Percentiles rank a stretch among this genome's conserved stretches.
Evolutionary conservation across 2,113 vertebrate genomes (phyloP).

Genomic region (Oryzias javanicus): DNA sequence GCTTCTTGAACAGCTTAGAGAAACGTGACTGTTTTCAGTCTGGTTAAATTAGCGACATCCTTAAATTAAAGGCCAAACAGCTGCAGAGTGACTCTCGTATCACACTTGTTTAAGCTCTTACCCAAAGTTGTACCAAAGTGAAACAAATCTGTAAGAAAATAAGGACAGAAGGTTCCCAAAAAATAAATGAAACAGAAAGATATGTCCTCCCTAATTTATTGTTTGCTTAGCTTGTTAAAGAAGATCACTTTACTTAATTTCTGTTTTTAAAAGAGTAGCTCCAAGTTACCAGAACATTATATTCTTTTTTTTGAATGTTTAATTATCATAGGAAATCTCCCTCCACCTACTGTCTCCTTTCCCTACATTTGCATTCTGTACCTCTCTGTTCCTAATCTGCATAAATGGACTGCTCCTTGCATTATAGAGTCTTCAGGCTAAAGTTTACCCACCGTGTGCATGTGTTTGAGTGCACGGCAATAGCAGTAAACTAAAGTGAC

Average conservation of each 20-base stretch:
- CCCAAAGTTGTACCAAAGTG: too few relatives aligned
- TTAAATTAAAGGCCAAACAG: neutral
- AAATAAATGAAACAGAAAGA: constrained; percentile 15
- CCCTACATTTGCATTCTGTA: constrained; percentile 50
- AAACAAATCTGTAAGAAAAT: constrained; percentile 9
- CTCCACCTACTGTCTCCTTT: constrained; percentile 33
- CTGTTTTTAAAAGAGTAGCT: neutral
- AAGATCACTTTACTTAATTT: neutral
- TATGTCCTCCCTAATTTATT: constrained; percentile 36
- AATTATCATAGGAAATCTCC: constrained; percentile 11
- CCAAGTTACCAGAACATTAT: neutral
- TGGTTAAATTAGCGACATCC: constrained; percentile 38
- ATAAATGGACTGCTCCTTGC: constrained; percentile 27
- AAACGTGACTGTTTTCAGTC: constrained; percentile 40
- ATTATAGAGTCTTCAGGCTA: constrained; percentile 28
- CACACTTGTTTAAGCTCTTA: neutral
- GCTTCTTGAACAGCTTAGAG: constrained; percentile 19
- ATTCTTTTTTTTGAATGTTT: neutral
- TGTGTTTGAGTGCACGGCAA: constrained; percentile 2
- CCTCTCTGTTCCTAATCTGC: constrained; percentile 46
- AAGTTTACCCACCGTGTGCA: constrained; percentile 5
- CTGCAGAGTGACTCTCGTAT: neutral
- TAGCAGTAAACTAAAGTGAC: constrained; percentile 42
- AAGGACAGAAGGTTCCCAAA: constrained; percentile 1
- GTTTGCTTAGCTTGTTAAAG: constrained; percentile 2